phyloP scores from a whole-genome alignment of 2,113 vertebrate genomes.

The Notothenia rossii region DNA sequence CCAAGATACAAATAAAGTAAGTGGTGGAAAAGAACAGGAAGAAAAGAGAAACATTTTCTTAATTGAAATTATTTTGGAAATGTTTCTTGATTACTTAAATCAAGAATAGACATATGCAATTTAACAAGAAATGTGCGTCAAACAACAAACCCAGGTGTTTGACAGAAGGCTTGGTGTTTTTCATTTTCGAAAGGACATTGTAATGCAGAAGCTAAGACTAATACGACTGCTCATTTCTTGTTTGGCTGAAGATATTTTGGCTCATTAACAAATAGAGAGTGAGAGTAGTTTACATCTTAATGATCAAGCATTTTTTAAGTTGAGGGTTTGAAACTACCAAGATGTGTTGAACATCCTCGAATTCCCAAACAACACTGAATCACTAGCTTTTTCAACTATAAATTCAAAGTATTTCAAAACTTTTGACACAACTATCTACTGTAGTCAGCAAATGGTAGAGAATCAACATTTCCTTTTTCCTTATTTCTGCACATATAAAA shows the following conservation, averaged over 20 bases:
- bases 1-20: neutral
- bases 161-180: neutral
- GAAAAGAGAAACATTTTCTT: no score
- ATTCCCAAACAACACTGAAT: neutral
- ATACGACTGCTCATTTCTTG: neutral
- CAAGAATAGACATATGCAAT: neutral
- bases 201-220: neutral
- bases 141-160: no score
- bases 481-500: neutral
- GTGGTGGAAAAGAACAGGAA: neutral
- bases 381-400: neutral
- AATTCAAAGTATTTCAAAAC: neutral
- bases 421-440: no score
- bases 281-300: neutral
- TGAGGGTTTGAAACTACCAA: neutral
- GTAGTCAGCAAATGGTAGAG: no score
- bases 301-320: neutral
- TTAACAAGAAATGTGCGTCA: neutral
- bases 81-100: neutral
- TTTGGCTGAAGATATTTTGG: neutral
- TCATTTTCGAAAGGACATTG: no score
- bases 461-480: no score
- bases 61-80: neutral
- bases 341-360: neutral
- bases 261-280: neutral